Percentiles rank a stretch among this genome's conserved stretches.
phyloP scores from a whole-genome alignment of 2,113 vertebrate species.

The Trochalopteron elliotii region DNA sequence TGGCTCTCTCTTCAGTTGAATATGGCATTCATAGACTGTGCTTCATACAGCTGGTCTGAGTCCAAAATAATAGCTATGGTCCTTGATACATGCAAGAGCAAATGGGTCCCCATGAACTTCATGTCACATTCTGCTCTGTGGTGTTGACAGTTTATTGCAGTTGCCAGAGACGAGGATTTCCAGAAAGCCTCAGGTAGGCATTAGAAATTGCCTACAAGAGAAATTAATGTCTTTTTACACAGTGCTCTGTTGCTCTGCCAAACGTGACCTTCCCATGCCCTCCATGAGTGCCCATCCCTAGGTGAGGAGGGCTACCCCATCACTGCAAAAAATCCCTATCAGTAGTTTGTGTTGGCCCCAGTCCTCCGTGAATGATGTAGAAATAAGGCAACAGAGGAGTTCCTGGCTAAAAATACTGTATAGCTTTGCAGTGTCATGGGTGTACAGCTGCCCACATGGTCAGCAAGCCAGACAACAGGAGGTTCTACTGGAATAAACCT shows the following conservation, averaged over 20 bases:
- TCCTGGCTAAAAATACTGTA: not conserved
- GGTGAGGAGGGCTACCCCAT: not conserved
- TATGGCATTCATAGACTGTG: not conserved
- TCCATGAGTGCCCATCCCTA: not conserved
- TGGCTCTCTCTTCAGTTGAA: not conserved
- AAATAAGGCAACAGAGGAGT: not conserved
- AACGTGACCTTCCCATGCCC: not conserved
- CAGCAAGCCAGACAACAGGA: not conserved
- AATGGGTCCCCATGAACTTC: not conserved
- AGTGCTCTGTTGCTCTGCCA: not conserved
- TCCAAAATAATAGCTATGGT: not conserved
- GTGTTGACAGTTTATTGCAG: not conserved
- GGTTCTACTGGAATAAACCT: not conserved
- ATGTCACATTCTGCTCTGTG: not conserved
- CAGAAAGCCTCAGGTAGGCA: not conserved
- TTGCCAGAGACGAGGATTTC: not conserved
- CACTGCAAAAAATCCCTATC: not conserved
- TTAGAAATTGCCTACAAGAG: not conserved
- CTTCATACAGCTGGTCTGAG: not conserved
- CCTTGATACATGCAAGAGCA: not conserved
- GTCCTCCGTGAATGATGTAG: rapidly evolving
- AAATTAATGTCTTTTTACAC: not conserved
- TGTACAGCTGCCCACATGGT: not conserved
- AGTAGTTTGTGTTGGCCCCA: not conserved
- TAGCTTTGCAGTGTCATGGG: not conserved